Percentiles rank a stretch among this genome's conserved stretches.
These are phyloP conservation scores for Hemicrepidius hirtus DNA, from an alignment of 2,888 invertebrate species.

Conservation along the genomic window DNA sequence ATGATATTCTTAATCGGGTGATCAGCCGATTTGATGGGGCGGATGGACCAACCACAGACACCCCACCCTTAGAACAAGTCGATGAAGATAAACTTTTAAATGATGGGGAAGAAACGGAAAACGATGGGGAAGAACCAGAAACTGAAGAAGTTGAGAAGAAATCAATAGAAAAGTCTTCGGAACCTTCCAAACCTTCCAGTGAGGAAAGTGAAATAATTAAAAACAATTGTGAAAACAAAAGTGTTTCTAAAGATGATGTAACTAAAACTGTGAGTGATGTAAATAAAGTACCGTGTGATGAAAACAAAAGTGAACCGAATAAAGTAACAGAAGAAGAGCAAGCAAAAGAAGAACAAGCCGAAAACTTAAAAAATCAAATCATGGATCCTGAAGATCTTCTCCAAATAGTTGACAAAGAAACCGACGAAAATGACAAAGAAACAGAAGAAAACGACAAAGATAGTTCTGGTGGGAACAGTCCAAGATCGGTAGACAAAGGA, in stretches of 20 bases:
- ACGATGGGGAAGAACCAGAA: background rate
- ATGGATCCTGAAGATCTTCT: constrained; percentile 55
- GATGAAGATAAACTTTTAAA: constrained; percentile 58
- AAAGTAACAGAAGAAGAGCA: background rate
- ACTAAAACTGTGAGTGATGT: background rate
- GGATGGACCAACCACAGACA: constrained; percentile 39
- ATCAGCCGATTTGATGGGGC: constrained; percentile 60
- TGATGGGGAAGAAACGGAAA: background rate
- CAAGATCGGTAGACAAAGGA: constrained; percentile 26
- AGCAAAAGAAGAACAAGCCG: constrained; percentile 50
- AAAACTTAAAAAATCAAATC: constrained; percentile 42
- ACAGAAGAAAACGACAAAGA: constrained; percentile 46
- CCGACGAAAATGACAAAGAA: constrained; percentile 34
- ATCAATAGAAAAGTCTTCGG: too few species aligned
- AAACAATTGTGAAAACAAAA: constrained; percentile 10
- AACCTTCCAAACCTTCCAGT: too few species aligned
- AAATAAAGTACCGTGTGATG: background rate
- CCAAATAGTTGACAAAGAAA: constrained; percentile 52
- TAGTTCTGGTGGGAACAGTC: constrained; percentile 28
- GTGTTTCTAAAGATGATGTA: background rate
- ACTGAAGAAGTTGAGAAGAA: too few species aligned
- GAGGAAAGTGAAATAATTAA: background rate
- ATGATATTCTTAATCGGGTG: constrained; percentile 61
- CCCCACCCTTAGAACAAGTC: background rate
- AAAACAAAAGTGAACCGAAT: background rate